Evolutionary conservation across 1,140 invertebrate genomes (phyloP), one percentile per base, ranked within the genome.

Genomic region (Periplaneta americana): DNA sequence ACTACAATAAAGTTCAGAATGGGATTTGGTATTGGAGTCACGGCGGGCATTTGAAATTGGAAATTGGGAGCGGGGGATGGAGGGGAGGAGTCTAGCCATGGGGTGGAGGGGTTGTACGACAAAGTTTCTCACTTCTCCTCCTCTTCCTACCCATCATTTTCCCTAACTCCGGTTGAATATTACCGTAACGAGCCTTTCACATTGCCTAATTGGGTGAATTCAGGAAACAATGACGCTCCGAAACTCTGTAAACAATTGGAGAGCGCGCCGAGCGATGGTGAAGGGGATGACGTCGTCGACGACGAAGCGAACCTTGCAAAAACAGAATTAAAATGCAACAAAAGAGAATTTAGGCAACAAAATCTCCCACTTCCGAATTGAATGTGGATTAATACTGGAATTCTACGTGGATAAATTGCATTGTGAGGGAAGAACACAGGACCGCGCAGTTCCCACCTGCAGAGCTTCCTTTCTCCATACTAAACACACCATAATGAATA

Each of bases 151-250:
- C 48, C 74, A 22, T 78, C 76, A 78, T 78, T 78, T 78, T 78
- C 80, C 80, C 80, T 48, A 81, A 81, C 80, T 78, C 80, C 36
- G 76, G 80, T 36, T 81, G 80, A 81, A 81, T 81, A 81, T 81
- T 81, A 81, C 75, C 37, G 80, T 81, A 81, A 81, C 80, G 80
- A 81, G 80, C 75, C 80, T 81, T 81, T 81, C 80, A 81, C 80
- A 74, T 76, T 48, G 76, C 80, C 76, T 81, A 81, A 81, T 81
- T 81, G 80, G 80, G 80, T 81, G 80, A 78, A 81, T 81, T 81
- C 80, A 81, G 75, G 35, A 81, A 78, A 81, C 80, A 81, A 81
- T 81, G 80, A 81, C 80, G 80, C 66, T 75, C 80, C 34, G 80
- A 48, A 81, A 81, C 80, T 81, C 80, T 74, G 80, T 81, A 81